Percentiles rank a stretch among this genome's conserved stretches.
These are phyloP conservation scores for Drosophila kepulauana DNA, from an alignment of 1,140 invertebrate genomes.

Conservation along the genomic window DNA sequence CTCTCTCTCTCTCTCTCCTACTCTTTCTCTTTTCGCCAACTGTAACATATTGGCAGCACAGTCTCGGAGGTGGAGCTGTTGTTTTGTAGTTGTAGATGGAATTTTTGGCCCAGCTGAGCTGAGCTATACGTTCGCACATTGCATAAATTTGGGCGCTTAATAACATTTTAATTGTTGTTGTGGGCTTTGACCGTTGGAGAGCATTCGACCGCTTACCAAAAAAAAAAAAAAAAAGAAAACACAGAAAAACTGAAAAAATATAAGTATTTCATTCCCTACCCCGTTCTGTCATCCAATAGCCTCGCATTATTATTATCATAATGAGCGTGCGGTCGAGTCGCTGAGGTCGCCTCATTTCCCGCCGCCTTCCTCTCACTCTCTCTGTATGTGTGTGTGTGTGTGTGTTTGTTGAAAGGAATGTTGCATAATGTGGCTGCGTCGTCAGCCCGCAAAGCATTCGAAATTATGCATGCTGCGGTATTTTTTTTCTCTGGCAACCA, in stretches of 20 bases:
- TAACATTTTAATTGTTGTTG: slow-evolving; percentile 82
- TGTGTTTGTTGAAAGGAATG: slow-evolving; percentile 68
- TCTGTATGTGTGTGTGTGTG: neutral
- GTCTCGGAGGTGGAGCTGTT: slow-evolving; percentile 3
- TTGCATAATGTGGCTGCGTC: slow-evolving; percentile 72
- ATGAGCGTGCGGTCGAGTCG: slow-evolving; percentile 61
- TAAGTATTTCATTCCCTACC: slow-evolving; percentile 25
- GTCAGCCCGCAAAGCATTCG: slow-evolving; percentile 64
- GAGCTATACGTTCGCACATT: slow-evolving; percentile 41
- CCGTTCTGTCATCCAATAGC: slow-evolving; percentile 5
- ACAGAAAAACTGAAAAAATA: too few species aligned
- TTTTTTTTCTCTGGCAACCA: slow-evolving; percentile 55
- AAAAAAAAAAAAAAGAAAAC: slow-evolving; percentile 43
- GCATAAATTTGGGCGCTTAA: slow-evolving; percentile 78
- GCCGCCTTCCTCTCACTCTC: neutral
- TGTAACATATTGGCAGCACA: neutral
- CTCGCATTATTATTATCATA: slow-evolving; percentile 78
- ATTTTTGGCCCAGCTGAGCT: slow-evolving; percentile 26
- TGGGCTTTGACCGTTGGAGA: slow-evolving; percentile 70
- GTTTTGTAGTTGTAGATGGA: slow-evolving; percentile 3
- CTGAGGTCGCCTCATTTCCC: neutral
- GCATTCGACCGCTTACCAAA: neutral
- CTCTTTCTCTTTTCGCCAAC: slow-evolving; percentile 22
- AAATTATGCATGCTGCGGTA: slow-evolving; percentile 77
- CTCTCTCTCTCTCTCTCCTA: slow-evolving; percentile 8